Evolutionary conservation across 2,888 invertebrate species (phyloP).

Genomic region (Tetropium fuscum): DNA sequence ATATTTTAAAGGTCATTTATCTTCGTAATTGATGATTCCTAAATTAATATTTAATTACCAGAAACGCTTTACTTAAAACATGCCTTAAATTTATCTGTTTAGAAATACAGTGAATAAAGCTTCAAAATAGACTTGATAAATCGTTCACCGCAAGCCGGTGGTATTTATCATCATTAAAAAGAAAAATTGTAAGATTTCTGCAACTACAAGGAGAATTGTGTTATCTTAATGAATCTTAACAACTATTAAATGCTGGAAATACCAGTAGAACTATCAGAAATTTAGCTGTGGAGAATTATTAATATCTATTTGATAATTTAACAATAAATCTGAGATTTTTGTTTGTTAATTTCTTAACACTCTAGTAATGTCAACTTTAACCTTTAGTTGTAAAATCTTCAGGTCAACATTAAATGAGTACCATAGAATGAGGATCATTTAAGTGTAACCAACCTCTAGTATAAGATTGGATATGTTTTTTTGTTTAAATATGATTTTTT

Average conservation of each 20-base stretch:
- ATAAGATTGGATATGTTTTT: no score
- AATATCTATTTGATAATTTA: background rate
- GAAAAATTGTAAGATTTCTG: conserved; percentile 28
- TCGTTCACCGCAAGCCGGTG: conserved; percentile 41
- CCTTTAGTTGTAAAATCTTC: no score
- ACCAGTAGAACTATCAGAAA: no score
- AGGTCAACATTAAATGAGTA: no score
- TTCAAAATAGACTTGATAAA: conserved; percentile 45
- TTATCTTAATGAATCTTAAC: background rate
- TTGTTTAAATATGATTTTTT: no score
- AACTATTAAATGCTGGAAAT: no score
- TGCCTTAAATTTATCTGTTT: conserved; percentile 50
- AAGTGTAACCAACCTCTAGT: no score
- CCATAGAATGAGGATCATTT: no score
- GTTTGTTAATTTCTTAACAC: no score
- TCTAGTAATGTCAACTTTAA: no score
- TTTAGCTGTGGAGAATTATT: no score
- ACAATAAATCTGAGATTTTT: no score
- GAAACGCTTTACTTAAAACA: conserved; percentile 54
- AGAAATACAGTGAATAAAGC: conserved; percentile 43
- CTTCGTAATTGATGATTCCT: conserved; percentile 61
- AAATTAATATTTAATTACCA: conserved; percentile 63
- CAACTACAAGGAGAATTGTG: background rate
- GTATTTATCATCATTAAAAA: conserved; percentile 40
- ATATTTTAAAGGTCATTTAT: conserved; percentile 62